Percentiles rank a stretch among this genome's conserved stretches.
Evolutionary conservation across 2,797 vertebrate genomes (phyloP).

Genomic region (Strix occidentalis): DNA sequence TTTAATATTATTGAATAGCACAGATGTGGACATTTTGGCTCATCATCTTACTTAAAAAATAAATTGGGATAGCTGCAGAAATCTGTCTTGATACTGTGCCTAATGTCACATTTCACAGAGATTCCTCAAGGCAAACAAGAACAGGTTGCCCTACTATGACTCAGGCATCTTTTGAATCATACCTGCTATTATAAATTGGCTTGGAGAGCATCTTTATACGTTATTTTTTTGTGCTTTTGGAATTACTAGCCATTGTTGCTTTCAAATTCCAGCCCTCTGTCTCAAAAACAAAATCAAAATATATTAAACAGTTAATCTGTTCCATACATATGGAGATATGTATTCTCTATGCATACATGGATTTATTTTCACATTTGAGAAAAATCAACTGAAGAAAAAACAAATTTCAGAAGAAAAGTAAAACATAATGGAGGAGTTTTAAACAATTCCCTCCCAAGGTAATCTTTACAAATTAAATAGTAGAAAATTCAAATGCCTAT

Average conservation of each 20-base stretch:
- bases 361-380: not conserved
- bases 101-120: not conserved
- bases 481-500: not conserved
- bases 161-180: not conserved
- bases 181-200: not conserved
- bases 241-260: not conserved
- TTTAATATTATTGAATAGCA: not conserved
- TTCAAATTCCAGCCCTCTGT: not conserved
- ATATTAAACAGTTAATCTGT: not conserved
- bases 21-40: not conserved
- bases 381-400: not conserved
- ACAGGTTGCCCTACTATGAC: not conserved
- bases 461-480: not conserved
- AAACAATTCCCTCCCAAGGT: not conserved
- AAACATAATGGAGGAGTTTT: not conserved
- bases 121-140: slow-evolving; percentile 6
- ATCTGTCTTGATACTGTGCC: not conserved
- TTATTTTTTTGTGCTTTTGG: not conserved
- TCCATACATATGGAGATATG: not conserved
- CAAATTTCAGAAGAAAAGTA: not conserved
- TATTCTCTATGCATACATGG: not conserved
- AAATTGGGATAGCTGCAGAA: not conserved
- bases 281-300: not conserved
- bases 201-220: not conserved
- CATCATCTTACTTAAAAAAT: not conserved